phyloP scores from a whole-genome alignment of 2,113 vertebrate genomes.

The Sisor rabdophorus region DNA sequence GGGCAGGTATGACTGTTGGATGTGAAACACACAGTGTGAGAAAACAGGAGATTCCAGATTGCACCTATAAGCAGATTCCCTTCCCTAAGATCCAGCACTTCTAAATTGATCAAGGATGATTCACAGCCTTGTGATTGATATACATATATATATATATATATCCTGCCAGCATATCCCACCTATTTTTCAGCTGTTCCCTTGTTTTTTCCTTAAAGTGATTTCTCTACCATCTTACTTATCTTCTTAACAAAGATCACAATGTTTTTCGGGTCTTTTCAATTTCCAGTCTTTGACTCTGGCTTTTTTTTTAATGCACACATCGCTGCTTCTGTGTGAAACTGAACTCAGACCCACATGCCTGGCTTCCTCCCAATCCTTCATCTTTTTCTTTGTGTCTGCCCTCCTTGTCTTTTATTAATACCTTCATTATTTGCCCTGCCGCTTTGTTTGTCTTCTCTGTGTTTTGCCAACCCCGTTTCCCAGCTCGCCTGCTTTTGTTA shows the following conservation, averaged over 20 bases:
- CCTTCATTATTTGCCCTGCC: slow-evolving; percentile 85
- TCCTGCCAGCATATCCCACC: not conserved
- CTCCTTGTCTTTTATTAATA: slow-evolving; percentile 67
- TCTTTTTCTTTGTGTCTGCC: slow-evolving; percentile 82
- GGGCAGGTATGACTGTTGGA: slow-evolving; percentile 78
- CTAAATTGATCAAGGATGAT: slow-evolving; percentile 37
- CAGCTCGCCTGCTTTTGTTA: slow-evolving; percentile 88
- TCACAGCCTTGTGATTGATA: slow-evolving; percentile 15
- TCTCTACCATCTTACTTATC: slow-evolving; percentile 10
- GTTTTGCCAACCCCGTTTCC: slow-evolving; percentile 67
- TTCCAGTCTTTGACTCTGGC: slow-evolving; percentile 16
- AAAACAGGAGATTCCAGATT: not conserved
- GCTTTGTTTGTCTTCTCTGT: slow-evolving; percentile 77
- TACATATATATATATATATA: too few species aligned
- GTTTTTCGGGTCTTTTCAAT: slow-evolving; percentile 29
- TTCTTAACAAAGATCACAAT: not conserved
- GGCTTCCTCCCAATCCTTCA: slow-evolving; percentile 86
- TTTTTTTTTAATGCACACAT: slow-evolving; percentile 22
- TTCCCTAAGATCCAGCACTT: slow-evolving; percentile 2
- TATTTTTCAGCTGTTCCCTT: not conserved
- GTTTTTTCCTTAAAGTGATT: not conserved
- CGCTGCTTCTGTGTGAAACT: slow-evolving; percentile 48
- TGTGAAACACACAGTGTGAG: not conserved
- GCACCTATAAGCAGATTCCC: not conserved
- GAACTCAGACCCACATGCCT: slow-evolving; percentile 61